These are phyloP conservation scores for Progne subis DNA, from an alignment of 2,113 vertebrate genomes.

Conservation along the genomic window DNA sequence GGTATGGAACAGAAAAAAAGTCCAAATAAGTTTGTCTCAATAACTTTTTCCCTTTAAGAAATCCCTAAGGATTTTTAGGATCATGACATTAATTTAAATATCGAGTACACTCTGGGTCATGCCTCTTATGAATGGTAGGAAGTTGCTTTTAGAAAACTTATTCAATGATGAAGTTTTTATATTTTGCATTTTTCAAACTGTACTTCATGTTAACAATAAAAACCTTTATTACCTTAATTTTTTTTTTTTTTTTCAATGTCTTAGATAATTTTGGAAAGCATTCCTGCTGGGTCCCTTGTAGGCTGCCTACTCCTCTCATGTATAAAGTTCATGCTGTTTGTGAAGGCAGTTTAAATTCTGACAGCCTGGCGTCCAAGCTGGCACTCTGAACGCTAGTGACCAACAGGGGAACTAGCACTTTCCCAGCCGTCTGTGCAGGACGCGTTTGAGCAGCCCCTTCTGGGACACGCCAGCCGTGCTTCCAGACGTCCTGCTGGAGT, in stretches of 20 bases:
- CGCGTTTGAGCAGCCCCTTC: constrained; percentile 2
- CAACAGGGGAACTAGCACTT: constrained; percentile 33
- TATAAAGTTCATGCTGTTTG: constrained; percentile 51
- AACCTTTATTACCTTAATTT: neutral
- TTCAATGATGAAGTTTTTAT: neutral
- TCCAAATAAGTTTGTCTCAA: neutral
- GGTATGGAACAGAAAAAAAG: neutral
- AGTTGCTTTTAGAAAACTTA: neutral
- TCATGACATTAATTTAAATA: neutral
- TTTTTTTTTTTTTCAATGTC: neutral
- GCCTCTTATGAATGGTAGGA: neutral
- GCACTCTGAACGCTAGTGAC: neutral
- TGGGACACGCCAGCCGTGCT: constrained; percentile 11
- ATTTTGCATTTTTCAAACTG: neutral
- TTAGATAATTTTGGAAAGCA: constrained; percentile 18
- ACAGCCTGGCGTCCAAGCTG: constrained; percentile 55
- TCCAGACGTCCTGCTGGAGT: constrained; percentile 45
- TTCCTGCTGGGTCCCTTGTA: neutral
- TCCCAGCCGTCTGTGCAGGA: constrained; percentile 50
- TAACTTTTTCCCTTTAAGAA: neutral
- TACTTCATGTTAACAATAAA: neutral
- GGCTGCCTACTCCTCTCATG: neutral
- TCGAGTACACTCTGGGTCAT: neutral
- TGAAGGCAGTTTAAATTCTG: constrained; percentile 1
- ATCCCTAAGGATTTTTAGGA: neutral